phyloP scores from a whole-genome alignment of 1,140 invertebrate genomes.

The Branchinecta lindahli region DNA sequence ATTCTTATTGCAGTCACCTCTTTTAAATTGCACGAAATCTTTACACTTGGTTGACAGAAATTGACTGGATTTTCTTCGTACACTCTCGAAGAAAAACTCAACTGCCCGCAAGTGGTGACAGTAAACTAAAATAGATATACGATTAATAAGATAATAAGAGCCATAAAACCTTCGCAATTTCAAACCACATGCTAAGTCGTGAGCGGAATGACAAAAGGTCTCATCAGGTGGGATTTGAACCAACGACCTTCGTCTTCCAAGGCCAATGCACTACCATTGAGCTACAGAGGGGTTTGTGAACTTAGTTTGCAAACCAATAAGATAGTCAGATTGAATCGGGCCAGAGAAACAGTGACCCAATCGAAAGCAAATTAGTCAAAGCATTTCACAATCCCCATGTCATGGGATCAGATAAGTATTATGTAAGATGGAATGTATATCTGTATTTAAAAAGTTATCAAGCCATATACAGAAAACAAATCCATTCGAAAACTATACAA shows the following conservation, averaged over 20 bases:
- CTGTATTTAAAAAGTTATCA: no score
- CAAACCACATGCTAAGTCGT: background rate
- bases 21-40: background rate
- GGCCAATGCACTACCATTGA: background rate
- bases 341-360: background rate
- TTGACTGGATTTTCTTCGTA: background rate
- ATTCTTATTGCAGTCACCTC: background rate
- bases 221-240: background rate
- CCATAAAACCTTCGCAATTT: background rate
- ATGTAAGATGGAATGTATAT: no score
- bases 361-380: no score
- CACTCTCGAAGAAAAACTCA: background rate
- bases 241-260: background rate
- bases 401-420: no score
- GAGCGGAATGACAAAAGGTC: background rate
- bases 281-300: background rate
- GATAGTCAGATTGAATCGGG: background rate
- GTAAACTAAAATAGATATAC: conserved; percentile 7
- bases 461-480: no score
- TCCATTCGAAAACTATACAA: no score
- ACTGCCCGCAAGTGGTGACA: background rate
- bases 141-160: background rate
- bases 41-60: background rate
- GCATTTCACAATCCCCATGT: no score
- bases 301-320: background rate